Base-by-base conservation (phyloP, 2,113 vertebrate species). In the Telmatochromis brichardi region DNA sequence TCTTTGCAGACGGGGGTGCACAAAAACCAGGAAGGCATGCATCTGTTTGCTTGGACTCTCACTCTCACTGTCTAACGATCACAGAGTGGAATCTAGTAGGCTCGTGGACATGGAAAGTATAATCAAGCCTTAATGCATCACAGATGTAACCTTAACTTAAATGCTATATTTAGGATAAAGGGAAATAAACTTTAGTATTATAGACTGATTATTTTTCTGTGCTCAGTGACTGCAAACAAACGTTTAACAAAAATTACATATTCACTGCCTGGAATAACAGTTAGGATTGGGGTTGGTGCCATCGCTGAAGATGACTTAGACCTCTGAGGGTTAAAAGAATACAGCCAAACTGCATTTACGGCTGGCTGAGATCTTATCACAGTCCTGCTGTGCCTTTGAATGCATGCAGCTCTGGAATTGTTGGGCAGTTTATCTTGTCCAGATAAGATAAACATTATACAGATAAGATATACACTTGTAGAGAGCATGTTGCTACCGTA, bases 361-460 rank as follows among this genome's bases (percentile, higher is more conserved):
- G 1, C 45, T 78, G 45, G 45, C 73, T 78, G 15, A 51, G 45
- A 31, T 33, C 73, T n/a, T 78, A 51, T 78, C 45, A 13, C 45
- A 33, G 26, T 51, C 73, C 26, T 33, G 45, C 73, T 51, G 42
- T 51, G 73, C 11, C 45, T 51, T 45, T 33, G 45, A 31, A 19
- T 33, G 26, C 6, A 78, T 31, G 45, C 26, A 51, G 45, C 26
- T 51, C 73, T n/a, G 17, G 73, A 19, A 78, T 4, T 78, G 45
- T 78, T 51, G 73, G 45, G 73, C 26, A 33, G 28, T 33, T 78
- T 13, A 78, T 78, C 73, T 78, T 78, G 73, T 51, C 45, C 45
- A 78, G 73, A 51, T 78, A 51, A 78, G 73, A 78, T 76, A 76
- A 76, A 76, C 23, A 51, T 51, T 78, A 51, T n/a, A 50, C 26